These are phyloP conservation scores for Esperia sulphurella DNA, from an alignment of 2,888 invertebrate genomes.

Conservation along the genomic window DNA sequence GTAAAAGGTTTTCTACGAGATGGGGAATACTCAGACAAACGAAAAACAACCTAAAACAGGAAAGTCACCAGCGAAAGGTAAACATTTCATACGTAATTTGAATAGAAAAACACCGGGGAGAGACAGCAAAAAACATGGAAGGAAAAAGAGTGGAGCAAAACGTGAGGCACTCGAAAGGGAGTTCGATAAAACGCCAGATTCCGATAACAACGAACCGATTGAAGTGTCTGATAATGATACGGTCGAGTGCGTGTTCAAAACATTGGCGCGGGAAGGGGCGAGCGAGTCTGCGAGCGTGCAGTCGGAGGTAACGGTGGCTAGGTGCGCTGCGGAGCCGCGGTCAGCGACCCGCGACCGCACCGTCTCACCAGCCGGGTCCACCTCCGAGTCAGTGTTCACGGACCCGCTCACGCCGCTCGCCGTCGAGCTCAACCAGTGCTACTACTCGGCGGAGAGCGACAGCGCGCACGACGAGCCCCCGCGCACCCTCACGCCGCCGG, in stretches of 20 bases:
- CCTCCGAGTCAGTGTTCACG: slow-evolving; percentile 87
- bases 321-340: slow-evolving; percentile 57
- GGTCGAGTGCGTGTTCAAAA: slow-evolving; percentile 67
- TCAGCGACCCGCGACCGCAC: slow-evolving; percentile 68
- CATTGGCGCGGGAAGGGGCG: slow-evolving; percentile 46
- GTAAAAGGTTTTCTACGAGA: slow-evolving; percentile 27
- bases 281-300: slow-evolving; percentile 52
- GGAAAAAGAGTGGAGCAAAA: slow-evolving; percentile 61
- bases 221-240: slow-evolving; percentile 70
- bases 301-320: slow-evolving; percentile 69
- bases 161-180: slow-evolving; percentile 56
- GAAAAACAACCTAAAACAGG: slow-evolving; percentile 73
- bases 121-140: slow-evolving; percentile 63
- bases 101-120: slow-evolving; percentile 63
- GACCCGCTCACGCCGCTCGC: slow-evolving; percentile 83
- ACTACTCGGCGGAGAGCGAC: slow-evolving; percentile 81
- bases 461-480: slow-evolving; percentile 61
- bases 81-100: slow-evolving; percentile 75
- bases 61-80: slow-evolving; percentile 78
- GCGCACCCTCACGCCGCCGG: slow-evolving; percentile 42
- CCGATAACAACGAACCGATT: slow-evolving; percentile 67
- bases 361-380: slow-evolving; percentile 70
- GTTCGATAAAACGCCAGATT: slow-evolving; percentile 70
- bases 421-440: slow-evolving; percentile 82
- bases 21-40: slow-evolving; percentile 78